Evolutionary conservation across 2,113 vertebrate genomes (phyloP).

Genomic region (Coryphaenoides rupestris): DNA sequence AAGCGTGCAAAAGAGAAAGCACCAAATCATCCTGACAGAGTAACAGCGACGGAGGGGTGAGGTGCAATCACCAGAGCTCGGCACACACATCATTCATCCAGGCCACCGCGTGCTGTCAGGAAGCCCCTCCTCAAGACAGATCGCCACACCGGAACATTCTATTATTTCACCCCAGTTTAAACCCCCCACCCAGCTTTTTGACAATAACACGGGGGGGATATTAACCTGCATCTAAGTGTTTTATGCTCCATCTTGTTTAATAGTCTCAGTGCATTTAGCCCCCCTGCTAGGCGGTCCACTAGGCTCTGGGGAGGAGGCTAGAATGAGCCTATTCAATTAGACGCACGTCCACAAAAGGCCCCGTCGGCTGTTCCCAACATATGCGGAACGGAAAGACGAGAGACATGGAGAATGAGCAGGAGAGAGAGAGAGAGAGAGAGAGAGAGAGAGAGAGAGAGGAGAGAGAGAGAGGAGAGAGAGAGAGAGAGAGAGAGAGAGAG

Average conservation of each 20-base stretch:
- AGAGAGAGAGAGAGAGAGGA: too few relatives aligned
- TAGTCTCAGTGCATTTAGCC: background rate
- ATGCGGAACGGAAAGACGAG: too few relatives aligned
- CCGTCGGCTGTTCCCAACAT: too few relatives aligned
- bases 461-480: too few relatives aligned
- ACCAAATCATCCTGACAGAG: background rate
- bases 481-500: too few relatives aligned
- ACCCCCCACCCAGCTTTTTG: background rate
- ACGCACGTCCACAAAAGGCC: slow-evolving; percentile 16
- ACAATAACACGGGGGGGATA: background rate
- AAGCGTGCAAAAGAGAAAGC: slow-evolving; percentile 13
- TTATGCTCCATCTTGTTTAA: slow-evolving; percentile 16
- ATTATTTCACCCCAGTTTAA: slow-evolving; percentile 5
- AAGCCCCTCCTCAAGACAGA: slow-evolving; percentile 20
- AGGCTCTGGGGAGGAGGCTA: background rate
- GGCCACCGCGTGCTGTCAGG: background rate
- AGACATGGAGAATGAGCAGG: too few relatives aligned
- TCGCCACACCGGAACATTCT: slow-evolving; percentile 8
- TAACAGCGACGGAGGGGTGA: background rate
- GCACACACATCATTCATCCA: slow-evolving; percentile 23
- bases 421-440: too few relatives aligned
- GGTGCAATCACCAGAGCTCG: slow-evolving; percentile 18
- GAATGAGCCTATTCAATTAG: slow-evolving; percentile 9
- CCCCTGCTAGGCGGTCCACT: background rate
- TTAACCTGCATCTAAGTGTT: slow-evolving; percentile 17